These are phyloP conservation scores for Hippopotamyrus pictus DNA, from an alignment of 2,797 vertebrate genomes.

Conservation along the genomic window DNA sequence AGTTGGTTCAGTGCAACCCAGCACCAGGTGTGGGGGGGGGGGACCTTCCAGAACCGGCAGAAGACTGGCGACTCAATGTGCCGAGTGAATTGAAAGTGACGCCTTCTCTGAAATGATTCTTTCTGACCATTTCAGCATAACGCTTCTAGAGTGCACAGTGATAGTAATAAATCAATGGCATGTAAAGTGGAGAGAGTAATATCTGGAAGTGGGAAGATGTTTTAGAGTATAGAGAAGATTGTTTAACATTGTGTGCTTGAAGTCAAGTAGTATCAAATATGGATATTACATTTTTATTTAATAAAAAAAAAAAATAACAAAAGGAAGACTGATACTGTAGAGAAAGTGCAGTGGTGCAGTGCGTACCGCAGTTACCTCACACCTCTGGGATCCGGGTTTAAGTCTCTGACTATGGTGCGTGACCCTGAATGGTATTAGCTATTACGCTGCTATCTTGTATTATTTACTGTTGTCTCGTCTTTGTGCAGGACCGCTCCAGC, in stretches of 20 bases:
- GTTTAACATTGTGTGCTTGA: neutral
- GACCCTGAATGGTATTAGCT: neutral
- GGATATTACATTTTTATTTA: neutral
- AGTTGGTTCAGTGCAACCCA: conserved; percentile 77
- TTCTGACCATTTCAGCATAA: neutral
- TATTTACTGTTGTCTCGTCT: neutral
- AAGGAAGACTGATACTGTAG: neutral
- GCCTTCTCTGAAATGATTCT: neutral
- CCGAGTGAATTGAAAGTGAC: neutral
- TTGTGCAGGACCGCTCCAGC: conserved; percentile 75
- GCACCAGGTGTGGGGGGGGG: conserved; percentile 69
- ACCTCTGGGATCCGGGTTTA: neutral
- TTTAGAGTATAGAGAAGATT: neutral
- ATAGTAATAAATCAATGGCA: neutral
- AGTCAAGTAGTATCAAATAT: neutral
- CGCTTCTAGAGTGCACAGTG: neutral
- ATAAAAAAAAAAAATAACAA: neutral
- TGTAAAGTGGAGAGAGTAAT: neutral
- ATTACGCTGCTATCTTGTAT: neutral
- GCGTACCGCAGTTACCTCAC: neutral
- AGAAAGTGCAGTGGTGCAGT: neutral
- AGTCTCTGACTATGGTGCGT: neutral
- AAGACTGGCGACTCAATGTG: neutral
- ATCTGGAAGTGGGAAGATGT: neutral
- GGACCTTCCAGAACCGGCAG: neutral